These are phyloP conservation scores for Argyresthia albistria DNA, from an alignment of 2,888 invertebrate genomes.

Conservation along the genomic window DNA sequence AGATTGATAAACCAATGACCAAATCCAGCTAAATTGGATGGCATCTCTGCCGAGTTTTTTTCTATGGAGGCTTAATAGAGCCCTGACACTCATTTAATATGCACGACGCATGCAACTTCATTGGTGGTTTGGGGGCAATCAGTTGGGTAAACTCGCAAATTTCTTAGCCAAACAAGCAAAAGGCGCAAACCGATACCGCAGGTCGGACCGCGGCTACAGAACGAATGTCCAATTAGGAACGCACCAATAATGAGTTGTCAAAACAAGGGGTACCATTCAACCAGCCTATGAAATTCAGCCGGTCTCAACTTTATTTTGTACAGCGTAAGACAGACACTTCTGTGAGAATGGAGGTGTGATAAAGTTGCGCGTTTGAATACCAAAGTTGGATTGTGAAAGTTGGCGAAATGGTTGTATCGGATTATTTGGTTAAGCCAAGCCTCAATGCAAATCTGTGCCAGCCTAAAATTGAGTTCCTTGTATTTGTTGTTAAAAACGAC, in stretches of 20 bases:
- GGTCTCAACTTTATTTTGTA: conserved; percentile 19
- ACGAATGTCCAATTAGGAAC: conserved; percentile 57
- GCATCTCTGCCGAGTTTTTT: no score
- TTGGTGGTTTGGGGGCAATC: conserved; percentile 49
- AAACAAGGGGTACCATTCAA: conserved; percentile 43
- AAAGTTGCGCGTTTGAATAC: conserved; percentile 41
- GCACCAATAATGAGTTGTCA: conserved; percentile 65
- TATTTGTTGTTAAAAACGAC: no score
- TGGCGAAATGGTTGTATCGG: conserved; percentile 23
- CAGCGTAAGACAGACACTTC: conserved; percentile 20
- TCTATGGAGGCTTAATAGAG: no score
- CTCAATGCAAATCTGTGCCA: conserved; percentile 45
- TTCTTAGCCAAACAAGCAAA: conserved; percentile 50
- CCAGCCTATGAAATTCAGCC: conserved; percentile 17
- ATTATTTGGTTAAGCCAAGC: conserved; percentile 57
- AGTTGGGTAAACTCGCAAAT: conserved; percentile 59
- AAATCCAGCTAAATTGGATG: no score
- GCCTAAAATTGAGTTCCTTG: no score
- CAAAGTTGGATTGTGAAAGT: conserved; percentile 65
- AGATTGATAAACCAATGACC: no score
- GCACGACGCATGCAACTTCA: conserved; percentile 31
- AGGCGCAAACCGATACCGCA: conserved; percentile 30
- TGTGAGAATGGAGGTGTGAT: conserved; percentile 7
- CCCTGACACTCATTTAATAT: conserved; percentile 24
- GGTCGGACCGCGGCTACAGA: conserved; percentile 18